phyloP scores from a whole-genome alignment of 2,797 vertebrate genomes.

The Tragelaphus eurycerus region DNA sequence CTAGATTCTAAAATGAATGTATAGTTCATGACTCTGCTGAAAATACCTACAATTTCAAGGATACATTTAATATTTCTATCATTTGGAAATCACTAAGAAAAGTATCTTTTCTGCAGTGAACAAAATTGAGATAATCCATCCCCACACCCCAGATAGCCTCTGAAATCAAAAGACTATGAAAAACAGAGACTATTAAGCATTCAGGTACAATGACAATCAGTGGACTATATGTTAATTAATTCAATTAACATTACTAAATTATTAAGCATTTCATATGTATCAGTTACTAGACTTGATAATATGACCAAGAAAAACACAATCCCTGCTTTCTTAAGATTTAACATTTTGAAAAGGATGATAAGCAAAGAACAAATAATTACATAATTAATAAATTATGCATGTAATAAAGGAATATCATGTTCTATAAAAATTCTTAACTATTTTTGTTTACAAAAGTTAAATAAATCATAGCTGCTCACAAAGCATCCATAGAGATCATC shows the following conservation, averaged over 20 bases:
- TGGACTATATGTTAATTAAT: neutral
- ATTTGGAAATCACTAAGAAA: neutral
- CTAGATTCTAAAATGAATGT: neutral
- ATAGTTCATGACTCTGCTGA: neutral
- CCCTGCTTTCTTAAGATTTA: neutral
- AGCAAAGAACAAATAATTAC: neutral
- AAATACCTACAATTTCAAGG: neutral
- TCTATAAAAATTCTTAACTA: neutral
- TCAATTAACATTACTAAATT: neutral
- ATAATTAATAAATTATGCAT: neutral
- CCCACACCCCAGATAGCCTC: neutral
- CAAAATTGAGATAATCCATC: neutral
- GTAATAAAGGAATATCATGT: neutral
- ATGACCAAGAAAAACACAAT: neutral
- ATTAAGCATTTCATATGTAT: neutral
- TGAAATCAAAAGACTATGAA: neutral
- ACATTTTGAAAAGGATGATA: neutral
- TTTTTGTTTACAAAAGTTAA: neutral
- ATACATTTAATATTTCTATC: neutral
- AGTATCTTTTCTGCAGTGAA: neutral
- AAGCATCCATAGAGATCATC: neutral
- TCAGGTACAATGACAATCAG: neutral
- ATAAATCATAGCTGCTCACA: neutral
- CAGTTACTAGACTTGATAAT: neutral
- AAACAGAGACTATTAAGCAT: neutral